phyloP scores from a whole-genome alignment of 2,888 invertebrate genomes.

The Drosophila tanythrix region DNA sequence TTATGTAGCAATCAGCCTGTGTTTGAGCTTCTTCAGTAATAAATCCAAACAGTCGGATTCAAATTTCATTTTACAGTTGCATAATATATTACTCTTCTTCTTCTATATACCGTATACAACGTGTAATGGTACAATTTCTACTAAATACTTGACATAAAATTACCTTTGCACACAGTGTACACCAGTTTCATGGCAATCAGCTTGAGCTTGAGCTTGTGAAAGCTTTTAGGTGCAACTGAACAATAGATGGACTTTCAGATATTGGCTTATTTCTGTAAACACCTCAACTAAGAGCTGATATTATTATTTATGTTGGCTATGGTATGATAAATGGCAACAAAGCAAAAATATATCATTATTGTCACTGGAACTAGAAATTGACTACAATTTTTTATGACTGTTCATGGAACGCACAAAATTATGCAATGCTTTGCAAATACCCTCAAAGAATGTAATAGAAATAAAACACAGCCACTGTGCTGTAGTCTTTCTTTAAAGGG shows the following conservation, averaged over 20 bases:
- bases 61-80: not conserved
- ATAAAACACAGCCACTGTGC: fast-evolving
- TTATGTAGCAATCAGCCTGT: conserved; percentile 16
- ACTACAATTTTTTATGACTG: too few relatives aligned
- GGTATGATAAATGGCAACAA: not conserved
- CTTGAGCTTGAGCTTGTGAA: not conserved
- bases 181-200: conserved; percentile 11
- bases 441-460: conserved; percentile 11
- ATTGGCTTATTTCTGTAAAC: not conserved
- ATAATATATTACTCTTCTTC: not conserved
- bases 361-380: not conserved
- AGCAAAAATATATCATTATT: not conserved
- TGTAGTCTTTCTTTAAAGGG: not conserved
- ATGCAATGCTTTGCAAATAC: not conserved
- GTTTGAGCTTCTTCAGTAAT: not conserved
- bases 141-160: not conserved
- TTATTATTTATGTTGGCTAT: not conserved
- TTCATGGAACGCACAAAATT: not conserved
- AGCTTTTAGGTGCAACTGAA: conserved; percentile 5
- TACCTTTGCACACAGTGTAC: not conserved
- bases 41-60: fast-evolving
- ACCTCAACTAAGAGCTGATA: too few relatives aligned
- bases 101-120: not conserved
- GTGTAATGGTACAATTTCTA: not conserved
- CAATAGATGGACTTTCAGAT: conserved; percentile 24